Evolutionary conservation across 2,113 vertebrate genomes (phyloP).

Genomic region (Chamaea fasciata): DNA sequence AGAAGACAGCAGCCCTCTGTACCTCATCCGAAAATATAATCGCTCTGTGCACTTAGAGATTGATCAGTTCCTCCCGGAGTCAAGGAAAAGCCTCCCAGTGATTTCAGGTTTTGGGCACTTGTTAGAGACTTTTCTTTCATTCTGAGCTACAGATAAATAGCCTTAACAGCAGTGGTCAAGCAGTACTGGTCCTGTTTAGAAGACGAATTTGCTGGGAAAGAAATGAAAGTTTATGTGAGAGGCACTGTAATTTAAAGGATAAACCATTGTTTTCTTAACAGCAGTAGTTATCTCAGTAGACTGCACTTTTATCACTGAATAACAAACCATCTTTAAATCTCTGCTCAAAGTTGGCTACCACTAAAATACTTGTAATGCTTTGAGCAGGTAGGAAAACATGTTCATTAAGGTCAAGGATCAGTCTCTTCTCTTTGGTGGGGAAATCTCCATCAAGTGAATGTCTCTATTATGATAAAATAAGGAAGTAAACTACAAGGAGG

Average conservation of each 20-base stretch:
- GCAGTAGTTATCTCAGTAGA: conserved; percentile 23
- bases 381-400: conserved; percentile 10
- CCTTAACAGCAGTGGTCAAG: not conserved
- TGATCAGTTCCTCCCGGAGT: not conserved
- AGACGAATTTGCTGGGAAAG: not conserved
- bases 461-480: conserved; percentile 59
- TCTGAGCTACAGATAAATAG: not conserved
- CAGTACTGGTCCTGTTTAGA: not conserved
- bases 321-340: conserved; percentile 30
- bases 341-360: not conserved
- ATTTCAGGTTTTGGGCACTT: not conserved
- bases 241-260: conserved; percentile 5
- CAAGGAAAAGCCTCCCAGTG: not conserved
- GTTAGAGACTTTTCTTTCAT: not conserved
- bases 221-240: not conserved
- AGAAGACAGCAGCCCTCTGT: not conserved
- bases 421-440: not conserved
- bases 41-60: not conserved
- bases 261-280: conserved; percentile 14
- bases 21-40: not conserved
- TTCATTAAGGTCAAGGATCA: conserved; percentile 47
- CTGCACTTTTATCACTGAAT: not conserved
- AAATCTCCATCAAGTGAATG: conserved; percentile 39
- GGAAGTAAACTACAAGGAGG: conserved; percentile 45
- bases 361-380: not conserved